These are phyloP conservation scores for Hylia prasina DNA, from an alignment of 2,113 vertebrate species.

Conservation along the genomic window DNA sequence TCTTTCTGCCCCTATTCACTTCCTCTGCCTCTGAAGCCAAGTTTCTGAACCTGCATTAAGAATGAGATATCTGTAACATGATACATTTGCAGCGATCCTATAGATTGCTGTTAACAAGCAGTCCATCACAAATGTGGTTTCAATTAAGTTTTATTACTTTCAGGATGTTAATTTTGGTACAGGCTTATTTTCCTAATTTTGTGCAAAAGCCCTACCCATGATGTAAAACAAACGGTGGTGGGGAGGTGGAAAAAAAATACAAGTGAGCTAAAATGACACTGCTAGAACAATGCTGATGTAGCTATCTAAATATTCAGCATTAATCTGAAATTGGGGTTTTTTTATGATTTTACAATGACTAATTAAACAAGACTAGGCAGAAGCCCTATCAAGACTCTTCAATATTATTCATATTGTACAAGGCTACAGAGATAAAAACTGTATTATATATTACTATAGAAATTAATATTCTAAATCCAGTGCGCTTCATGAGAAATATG, in stretches of 20 bases:
- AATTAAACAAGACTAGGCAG: neutral
- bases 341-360: neutral
- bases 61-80: neutral
- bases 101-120: neutral
- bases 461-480: neutral
- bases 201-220: neutral
- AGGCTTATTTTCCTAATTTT: constrained; percentile 1
- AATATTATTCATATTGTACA: neutral
- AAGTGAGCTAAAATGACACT: neutral
- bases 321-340: neutral
- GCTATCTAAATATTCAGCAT: neutral
- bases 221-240: neutral
- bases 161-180: constrained; percentile 9
- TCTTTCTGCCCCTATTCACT: neutral
- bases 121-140: constrained; percentile 4
- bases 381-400: neutral
- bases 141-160: constrained; percentile 4
- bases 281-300: neutral
- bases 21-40: neutral
- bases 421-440: neutral
- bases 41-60: neutral
- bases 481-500: neutral
- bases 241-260: neutral
- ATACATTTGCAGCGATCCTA: neutral
- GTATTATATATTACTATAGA: neutral